Evolutionary conservation across 23 tunicate species (phyloP).

Genomic region (Corella eumyota): DNA sequence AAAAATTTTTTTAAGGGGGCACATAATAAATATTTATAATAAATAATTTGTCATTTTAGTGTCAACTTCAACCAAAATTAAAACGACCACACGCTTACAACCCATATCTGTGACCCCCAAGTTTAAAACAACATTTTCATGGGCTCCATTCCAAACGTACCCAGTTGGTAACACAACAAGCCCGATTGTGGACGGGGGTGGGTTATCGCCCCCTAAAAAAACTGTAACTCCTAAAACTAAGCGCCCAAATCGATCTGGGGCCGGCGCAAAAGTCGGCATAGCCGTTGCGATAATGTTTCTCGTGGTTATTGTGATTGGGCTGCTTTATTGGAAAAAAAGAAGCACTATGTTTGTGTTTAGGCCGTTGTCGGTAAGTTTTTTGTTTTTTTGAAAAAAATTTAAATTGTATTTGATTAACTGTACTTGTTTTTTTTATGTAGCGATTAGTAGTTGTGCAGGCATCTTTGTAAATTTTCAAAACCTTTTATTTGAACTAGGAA

Average conservation of each 20-base stretch:
- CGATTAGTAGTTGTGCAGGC: too few relatives aligned
- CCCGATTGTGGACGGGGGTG: neutral
- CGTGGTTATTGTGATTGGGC: conserved; percentile 22
- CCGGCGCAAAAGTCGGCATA: conserved; percentile 26
- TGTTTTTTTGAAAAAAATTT: neutral
- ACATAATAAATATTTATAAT: neutral
- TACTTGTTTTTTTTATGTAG: too few relatives aligned
- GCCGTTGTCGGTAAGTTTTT: conserved; percentile 36
- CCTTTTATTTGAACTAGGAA: too few relatives aligned
- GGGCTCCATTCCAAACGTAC: too few relatives aligned
- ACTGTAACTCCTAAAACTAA: too few relatives aligned
- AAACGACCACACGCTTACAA: too few relatives aligned
- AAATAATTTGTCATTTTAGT: neutral
- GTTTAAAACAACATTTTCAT: neutral
- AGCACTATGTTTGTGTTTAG: conserved; percentile 39
- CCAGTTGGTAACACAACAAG: too few relatives aligned
- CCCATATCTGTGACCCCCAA: too few relatives aligned
- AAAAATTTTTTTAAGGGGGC: too few relatives aligned
- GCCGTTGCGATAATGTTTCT: conserved; percentile 28
- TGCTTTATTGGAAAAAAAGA: conserved; percentile 59
- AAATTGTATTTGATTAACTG: neutral
- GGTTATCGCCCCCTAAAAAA: neutral
- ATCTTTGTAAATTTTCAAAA: too few relatives aligned
- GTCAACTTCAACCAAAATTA: neutral
- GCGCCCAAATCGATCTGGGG: too few relatives aligned